Evolutionary conservation across 2,888 invertebrate species (phyloP).

Genomic region (Nomada ferruginata): DNA sequence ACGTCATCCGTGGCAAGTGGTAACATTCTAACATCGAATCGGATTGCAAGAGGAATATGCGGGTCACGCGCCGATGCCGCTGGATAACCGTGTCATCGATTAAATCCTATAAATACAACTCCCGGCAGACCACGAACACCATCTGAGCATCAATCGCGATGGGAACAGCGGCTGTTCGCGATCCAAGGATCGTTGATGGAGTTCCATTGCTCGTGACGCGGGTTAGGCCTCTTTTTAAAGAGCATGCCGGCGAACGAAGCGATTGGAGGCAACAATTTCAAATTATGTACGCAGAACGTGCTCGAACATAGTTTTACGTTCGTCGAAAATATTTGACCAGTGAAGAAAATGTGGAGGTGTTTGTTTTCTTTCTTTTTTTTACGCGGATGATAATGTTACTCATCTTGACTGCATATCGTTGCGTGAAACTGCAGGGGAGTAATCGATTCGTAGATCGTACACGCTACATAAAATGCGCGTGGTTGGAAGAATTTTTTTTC

Average conservation of each 20-base stretch:
- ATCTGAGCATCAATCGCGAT: slow-evolving; percentile 29
- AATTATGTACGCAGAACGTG: slow-evolving; percentile 43
- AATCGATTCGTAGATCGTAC: slow-evolving; percentile 28
- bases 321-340: neutral
- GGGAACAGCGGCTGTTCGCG: slow-evolving; percentile 3
- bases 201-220: neutral
- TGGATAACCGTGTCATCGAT: slow-evolving; percentile 71
- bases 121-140: slow-evolving; percentile 17
- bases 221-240: neutral
- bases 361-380: no score
- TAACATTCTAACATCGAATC: slow-evolving; percentile 53
- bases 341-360: no score
- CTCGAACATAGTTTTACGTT: slow-evolving; percentile 53
- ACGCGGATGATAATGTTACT: no score
- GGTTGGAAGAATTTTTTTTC: slow-evolving; percentile 6
- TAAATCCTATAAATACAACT: slow-evolving; percentile 62
- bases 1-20: slow-evolving; percentile 66
- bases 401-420: no score
- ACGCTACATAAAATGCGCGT: neutral
- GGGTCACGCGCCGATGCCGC: slow-evolving; percentile 57
- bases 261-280: no score
- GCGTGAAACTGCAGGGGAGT: slow-evolving; percentile 25
- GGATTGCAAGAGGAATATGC: slow-evolving; percentile 55
- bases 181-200: slow-evolving; percentile 1
- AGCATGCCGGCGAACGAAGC: no score